These are phyloP conservation scores for Pedionomus torquatus DNA, from an alignment of 2,113 vertebrate genomes.

Conservation along the genomic window DNA sequence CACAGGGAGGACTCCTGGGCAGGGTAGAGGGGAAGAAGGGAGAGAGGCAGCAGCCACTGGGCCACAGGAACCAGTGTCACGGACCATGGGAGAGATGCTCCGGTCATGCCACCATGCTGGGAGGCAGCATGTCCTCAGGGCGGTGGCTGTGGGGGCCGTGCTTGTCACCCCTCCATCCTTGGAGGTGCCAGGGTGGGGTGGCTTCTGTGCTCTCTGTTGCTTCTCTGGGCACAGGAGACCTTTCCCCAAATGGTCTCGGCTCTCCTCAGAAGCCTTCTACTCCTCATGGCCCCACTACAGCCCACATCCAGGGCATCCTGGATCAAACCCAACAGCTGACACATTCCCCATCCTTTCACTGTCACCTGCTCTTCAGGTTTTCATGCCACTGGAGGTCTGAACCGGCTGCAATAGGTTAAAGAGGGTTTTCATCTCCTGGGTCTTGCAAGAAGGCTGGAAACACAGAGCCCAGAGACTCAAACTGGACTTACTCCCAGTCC, in stretches of 20 bases:
- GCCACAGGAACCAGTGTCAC: fast-evolving
- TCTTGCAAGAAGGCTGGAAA: not conserved
- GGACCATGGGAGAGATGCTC: fast-evolving
- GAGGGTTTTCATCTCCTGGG: not conserved
- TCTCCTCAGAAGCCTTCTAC: not conserved
- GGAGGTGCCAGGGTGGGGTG: too few species aligned
- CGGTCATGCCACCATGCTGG: fast-evolving
- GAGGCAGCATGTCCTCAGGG: not conserved
- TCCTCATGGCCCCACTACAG: not conserved
- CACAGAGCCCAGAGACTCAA: not conserved
- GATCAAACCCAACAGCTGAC: not conserved
- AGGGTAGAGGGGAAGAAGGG: too few species aligned
- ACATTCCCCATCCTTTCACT: not conserved
- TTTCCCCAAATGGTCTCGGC: not conserved
- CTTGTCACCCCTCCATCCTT: not conserved
- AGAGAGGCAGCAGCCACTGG: not conserved
- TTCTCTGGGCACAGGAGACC: not conserved
- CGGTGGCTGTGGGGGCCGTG: not conserved
- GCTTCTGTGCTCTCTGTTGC: not conserved
- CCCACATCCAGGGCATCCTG: not conserved
- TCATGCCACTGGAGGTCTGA: not conserved
- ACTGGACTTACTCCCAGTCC: not conserved
- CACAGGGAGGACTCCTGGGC: fast-evolving
- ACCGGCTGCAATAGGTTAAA: not conserved
- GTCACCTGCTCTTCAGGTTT: not conserved